Conservation (phyloP, 2,113 vertebrate genomes). For the Picathartes gymnocephalus region DNA sequence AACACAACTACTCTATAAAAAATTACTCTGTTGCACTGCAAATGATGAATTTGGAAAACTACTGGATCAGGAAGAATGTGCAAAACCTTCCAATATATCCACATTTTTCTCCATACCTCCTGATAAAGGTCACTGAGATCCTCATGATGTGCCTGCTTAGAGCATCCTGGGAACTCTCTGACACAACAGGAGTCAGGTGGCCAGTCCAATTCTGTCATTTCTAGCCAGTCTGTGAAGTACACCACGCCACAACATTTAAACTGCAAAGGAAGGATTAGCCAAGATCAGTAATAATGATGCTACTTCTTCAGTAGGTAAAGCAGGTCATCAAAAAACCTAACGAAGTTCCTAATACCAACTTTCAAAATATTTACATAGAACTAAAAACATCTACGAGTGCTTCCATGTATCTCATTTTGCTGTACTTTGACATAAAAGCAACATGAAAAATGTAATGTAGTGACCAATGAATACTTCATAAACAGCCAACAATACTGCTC, state of each 20-base stretch:
- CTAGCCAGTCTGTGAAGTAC: slow-evolving; percentile 98
- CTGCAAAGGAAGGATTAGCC: slow-evolving; percentile 72
- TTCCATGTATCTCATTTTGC: background rate
- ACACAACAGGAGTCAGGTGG: slow-evolving; percentile 97
- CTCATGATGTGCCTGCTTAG: slow-evolving; percentile 87
- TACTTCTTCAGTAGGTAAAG: background rate
- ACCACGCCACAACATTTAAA: slow-evolving; percentile 97
- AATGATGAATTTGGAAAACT: background rate
- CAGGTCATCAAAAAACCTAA: background rate
- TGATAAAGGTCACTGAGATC: slow-evolving; percentile 96
- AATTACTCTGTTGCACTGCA: background rate
- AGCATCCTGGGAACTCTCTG: slow-evolving; percentile 91
- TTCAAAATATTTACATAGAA: background rate
- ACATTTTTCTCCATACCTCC: slow-evolving; percentile 78
- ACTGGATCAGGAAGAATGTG: background rate
- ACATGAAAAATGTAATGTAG: background rate
- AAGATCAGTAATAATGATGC: slow-evolving; percentile 32
- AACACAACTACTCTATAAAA: background rate
- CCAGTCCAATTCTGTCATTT: slow-evolving; percentile 99
- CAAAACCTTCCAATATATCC: background rate
- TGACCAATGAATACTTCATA: background rate
- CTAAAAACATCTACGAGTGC: background rate
- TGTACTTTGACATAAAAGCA: background rate
- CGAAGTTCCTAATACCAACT: background rate
- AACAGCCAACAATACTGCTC: background rate